Evolutionary conservation across 2,113 vertebrate genomes (phyloP), one percentile per base, ranked within the genome.

Genomic region (Thamnophis sirtalis): DNA sequence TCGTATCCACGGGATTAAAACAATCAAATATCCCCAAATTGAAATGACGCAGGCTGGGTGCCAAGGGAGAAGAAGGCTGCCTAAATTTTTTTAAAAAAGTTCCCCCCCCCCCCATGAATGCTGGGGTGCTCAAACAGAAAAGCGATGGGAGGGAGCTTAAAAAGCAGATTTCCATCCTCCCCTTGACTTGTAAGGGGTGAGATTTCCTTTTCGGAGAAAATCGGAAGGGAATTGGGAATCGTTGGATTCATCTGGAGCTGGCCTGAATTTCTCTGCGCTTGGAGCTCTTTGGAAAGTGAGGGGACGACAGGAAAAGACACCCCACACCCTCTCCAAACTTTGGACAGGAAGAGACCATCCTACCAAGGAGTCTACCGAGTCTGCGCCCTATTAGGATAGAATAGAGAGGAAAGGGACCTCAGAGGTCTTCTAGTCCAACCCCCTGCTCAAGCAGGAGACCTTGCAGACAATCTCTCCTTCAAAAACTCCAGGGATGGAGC

Each of bases 1-100:
- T 9, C 1, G 7, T 33, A 8, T 7, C 33, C 6, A 6, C 11
- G 0, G 26, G 4, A 4, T 11, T n/a, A 13, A 38, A 38, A 38
- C 2, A 1, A 3, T 1, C 28, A n/a, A 68, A n/a, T 0, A 9
- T 15, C n/a, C n/a, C 13, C 5, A 73, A 33, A 33, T 0, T 17
- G n/a, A 28, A 9, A 26, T 28, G 58, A 28, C 9, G 2, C 58
- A 9, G 58, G 58, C 3, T 9, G 58, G 26, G 9, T 10, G 9
- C 28, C 63, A 33, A 17, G n/a, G 13, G 63, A 33, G 13, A 13
- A n/a, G 28, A n/a, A 17, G 63, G 63, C 13, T 17, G 17, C 1
- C n/a, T 19, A 33, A 33, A 68, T n/a, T 68, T 51, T 51, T 43
- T 43, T 43, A 43, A 43, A 68, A 68, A 68, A 63, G 60, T 26